A percentile compares a stretch with the other conserved stretches of the same genome.
Evolutionary conservation across 1,140 invertebrate species (phyloP).

Genomic region (Danaus melanippus): DNA sequence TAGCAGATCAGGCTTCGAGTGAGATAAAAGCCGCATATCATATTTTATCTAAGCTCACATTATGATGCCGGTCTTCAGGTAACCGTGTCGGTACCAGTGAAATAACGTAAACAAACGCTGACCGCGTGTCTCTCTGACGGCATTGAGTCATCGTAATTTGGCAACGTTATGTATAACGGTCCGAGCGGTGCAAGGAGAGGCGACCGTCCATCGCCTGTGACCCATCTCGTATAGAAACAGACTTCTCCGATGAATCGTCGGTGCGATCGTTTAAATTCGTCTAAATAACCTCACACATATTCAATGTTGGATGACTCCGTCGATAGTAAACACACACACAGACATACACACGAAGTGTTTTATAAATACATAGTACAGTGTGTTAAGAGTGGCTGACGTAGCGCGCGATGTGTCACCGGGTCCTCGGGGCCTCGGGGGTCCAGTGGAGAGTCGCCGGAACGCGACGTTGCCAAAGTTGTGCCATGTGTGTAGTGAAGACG

Average conservation of each 20-base stretch:
- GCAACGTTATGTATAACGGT: conserved; percentile 26
- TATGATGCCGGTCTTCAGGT: too few species aligned
- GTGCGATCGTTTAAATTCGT: conserved; percentile 43
- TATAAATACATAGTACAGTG: conserved; percentile 57
- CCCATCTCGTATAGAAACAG: conserved; percentile 7
- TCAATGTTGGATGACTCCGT: conserved; percentile 62
- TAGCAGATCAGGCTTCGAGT: too few species aligned
- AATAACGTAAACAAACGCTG: too few species aligned
- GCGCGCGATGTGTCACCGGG: conserved; percentile 51
- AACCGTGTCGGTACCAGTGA: too few species aligned
- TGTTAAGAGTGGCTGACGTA: conserved; percentile 61
- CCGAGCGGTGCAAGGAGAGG: conserved; percentile 23
- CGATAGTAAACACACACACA: conserved; percentile 63
- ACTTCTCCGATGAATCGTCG: conserved; percentile 21
- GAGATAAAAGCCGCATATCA: too few species aligned
- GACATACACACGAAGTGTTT: conserved; percentile 48
- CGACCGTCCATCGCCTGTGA: too few species aligned
- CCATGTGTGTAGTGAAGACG: conserved; percentile 19
- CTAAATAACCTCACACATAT: conserved; percentile 45
- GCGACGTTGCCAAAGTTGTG: conserved; percentile 53
- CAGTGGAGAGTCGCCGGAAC: conserved; percentile 30
- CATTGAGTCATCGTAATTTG: conserved; percentile 27
- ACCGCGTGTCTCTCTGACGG: conserved; percentile 5
- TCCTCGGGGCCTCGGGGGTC: conserved; percentile 34
- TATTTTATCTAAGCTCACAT: too few species aligned